phyloP scores from a whole-genome alignment of 2,113 vertebrate species.

The Python bivittatus region DNA sequence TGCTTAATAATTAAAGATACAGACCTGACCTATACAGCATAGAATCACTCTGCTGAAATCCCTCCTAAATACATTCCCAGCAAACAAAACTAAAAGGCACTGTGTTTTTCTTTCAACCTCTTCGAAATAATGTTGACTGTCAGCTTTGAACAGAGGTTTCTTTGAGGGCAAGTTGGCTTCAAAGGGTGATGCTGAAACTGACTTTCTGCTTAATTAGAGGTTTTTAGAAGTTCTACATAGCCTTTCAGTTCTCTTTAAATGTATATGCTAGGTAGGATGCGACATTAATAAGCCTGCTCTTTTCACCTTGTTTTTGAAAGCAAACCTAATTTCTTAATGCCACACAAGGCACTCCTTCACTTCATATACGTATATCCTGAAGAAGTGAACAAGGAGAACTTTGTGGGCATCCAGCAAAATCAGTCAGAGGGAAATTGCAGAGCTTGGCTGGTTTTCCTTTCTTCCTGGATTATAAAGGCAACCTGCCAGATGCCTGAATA shows the following conservation, averaged over 20 bases:
- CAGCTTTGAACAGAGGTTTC: background rate
- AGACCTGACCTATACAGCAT: background rate
- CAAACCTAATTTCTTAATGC: background rate
- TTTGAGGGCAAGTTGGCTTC: background rate
- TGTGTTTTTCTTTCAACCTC: background rate
- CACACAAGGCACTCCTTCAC: background rate
- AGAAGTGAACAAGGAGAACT: slow-evolving; percentile 13
- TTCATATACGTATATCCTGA: background rate
- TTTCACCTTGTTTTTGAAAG: slow-evolving; percentile 21
- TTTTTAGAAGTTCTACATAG: slow-evolving; percentile 8
- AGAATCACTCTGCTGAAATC: background rate
- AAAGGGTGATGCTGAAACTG: background rate
- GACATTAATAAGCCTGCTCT: background rate
- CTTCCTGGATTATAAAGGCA: slow-evolving; percentile 7
- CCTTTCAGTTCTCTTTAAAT: background rate
- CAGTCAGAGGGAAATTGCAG: background rate
- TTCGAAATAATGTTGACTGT: slow-evolving; percentile 14
- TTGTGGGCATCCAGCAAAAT: background rate
- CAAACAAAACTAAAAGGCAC: background rate
- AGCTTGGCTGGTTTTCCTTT: background rate
- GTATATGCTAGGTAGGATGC: background rate
- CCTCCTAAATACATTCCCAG: background rate
- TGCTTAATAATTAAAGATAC: background rate
- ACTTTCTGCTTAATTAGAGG: slow-evolving; percentile 3
- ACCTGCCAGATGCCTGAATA: background rate